Base-by-base conservation (phyloP, 2,797 vertebrate genomes). In the Sus cebifrons region DNA sequence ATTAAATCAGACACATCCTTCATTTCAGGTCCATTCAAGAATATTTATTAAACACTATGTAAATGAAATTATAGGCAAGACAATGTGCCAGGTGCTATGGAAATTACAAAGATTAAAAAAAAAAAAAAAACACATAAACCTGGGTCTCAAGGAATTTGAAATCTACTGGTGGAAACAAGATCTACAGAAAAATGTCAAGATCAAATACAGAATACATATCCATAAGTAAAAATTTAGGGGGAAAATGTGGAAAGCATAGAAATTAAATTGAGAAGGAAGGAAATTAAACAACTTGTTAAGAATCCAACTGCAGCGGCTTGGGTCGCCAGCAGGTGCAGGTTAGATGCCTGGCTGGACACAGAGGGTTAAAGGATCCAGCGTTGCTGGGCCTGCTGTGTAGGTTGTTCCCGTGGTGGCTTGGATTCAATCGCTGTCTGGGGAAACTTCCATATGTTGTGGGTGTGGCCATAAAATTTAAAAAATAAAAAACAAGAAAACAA, bases 101-200 rank as follows among this genome's bases (percentile, higher is more conserved):
- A 25, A 88, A 86, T 62, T 58, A 65, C 54, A 52, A 93, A 86
- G 65, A 85, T 79, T 20, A 68, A 95, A 95, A 85, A 36, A 36
- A 36, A 36, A 36, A 36, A 36, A 36, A 36, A 36, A 36, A 3
- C 36, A 11, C 64, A 81, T 21, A 74, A 49, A 54, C 3, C 17
- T 14, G 60, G 14, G 44, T 67, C 21, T 79, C n/a, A 74, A 18
- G 13, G 56, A 73, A 73, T 79, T 44, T 89, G 32, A 29, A 68
- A 64, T 21, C 36, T 52, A 60, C 3, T 65, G 3, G 36, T 65
- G 21, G 54, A 86, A 4, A 64, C 65, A 83, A 96, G 52, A 25
- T 12, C 21, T 83, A n/a, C 14, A 96, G 36, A 73, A 89, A 86
- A 96, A 52, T 65, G 5, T 87, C 4, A 73, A 67, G 36, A 32